A percentile compares a stretch with the other conserved stretches of the same genome.
Conservation (phyloP, 2,888 invertebrate species). For the Notodonta dromedarius region DNA sequence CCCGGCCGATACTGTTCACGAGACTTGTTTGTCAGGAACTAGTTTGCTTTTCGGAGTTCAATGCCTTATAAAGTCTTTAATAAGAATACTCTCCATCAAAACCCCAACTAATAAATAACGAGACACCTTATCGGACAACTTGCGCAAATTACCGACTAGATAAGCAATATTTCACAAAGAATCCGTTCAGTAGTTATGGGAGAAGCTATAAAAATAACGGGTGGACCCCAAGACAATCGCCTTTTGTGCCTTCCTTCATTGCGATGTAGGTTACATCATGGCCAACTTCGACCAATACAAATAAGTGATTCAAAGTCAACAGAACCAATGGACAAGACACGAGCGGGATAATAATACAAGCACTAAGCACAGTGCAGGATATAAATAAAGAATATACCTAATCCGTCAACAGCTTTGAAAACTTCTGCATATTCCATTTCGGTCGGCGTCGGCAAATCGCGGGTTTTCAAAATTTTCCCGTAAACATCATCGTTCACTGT, state of each 20-base stretch:
- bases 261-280: slow-evolving; percentile 18
- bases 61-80: slow-evolving; percentile 51
- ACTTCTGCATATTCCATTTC: slow-evolving; percentile 71
- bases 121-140: slow-evolving; percentile 42
- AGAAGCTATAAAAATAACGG: slow-evolving; percentile 23
- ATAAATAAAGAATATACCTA: slow-evolving; percentile 57
- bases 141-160: slow-evolving; percentile 38
- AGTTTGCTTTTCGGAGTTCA: slow-evolving; percentile 75
- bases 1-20: slow-evolving; percentile 43
- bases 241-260: slow-evolving; percentile 11
- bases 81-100: slow-evolving; percentile 25
- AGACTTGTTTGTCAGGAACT: slow-evolving; percentile 64
- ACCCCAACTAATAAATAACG: slow-evolving; percentile 26
- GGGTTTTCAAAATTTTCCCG: slow-evolving; percentile 72
- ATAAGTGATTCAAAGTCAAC: slow-evolving; percentile 20
- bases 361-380: not conserved
- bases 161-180: slow-evolving; percentile 44
- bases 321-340: slow-evolving; percentile 9
- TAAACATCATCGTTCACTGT: slow-evolving; percentile 78
- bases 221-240: slow-evolving; percentile 10
- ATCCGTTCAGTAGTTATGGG: slow-evolving; percentile 15
- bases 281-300: slow-evolving; percentile 16
- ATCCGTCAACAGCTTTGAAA: slow-evolving; percentile 72
- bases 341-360: not conserved
- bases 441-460: slow-evolving; percentile 50